Percentiles rank a stretch among this genome's conserved stretches.
Conservation (phyloP, 2,888 invertebrate species). For the Selenia dentaria region DNA sequence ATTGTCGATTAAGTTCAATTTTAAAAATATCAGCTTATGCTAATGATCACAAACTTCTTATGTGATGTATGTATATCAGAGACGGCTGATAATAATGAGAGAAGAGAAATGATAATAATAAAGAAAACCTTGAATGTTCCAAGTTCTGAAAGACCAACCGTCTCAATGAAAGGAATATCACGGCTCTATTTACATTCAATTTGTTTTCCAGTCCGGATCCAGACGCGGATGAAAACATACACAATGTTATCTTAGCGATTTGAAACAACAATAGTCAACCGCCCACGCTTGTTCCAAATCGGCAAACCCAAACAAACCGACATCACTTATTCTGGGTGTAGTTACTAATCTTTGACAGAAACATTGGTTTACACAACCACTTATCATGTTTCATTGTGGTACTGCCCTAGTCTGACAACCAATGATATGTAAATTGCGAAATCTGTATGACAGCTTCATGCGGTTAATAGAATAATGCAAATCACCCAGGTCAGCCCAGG, state of each 20-base stretch:
- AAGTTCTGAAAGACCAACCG: neutral
- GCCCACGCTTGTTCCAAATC: slow-evolving; percentile 47
- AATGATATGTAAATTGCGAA: slow-evolving; percentile 13
- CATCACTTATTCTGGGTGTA: slow-evolving; percentile 39
- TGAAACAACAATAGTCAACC: slow-evolving; percentile 37
- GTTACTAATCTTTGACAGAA: slow-evolving; percentile 30
- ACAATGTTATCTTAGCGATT: slow-evolving; percentile 31
- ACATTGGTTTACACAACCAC: slow-evolving; percentile 31
- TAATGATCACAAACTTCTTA: no score
- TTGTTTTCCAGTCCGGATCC: neutral
- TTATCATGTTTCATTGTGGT: slow-evolving; percentile 25
- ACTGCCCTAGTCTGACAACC: slow-evolving; percentile 12
- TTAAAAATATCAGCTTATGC: no score
- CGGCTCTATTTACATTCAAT: neutral
- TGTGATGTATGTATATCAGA: no score
- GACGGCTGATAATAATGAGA: no score
- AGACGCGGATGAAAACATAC: slow-evolving; percentile 15
- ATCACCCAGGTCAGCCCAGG: no score
- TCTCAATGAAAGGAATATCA: neutral
- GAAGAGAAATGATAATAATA: no score
- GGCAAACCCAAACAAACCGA: slow-evolving; percentile 45
- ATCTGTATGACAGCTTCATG: slow-evolving; percentile 2
- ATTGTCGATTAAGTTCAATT: no score
- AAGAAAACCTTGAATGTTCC: neutral
- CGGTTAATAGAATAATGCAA: no score